A percentile compares a stretch with the other conserved stretches of the same genome.
These are phyloP conservation scores for Calcarius lapponicus DNA, from an alignment of 2,797 vertebrate genomes.

Conservation along the genomic window DNA sequence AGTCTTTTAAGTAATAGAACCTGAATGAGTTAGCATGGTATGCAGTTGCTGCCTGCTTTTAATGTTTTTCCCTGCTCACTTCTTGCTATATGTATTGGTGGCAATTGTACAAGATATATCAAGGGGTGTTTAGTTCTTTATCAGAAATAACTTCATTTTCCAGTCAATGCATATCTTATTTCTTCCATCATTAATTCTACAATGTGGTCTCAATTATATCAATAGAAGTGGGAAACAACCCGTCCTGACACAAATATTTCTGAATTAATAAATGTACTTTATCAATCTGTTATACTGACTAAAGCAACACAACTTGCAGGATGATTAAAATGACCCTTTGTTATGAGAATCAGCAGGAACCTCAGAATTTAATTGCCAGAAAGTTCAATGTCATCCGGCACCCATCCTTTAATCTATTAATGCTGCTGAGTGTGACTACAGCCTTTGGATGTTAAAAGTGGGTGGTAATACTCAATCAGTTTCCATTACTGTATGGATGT, in stretches of 20 bases:
- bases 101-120: slow-evolving; percentile 56
- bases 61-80: not conserved
- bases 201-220: slow-evolving; percentile 75
- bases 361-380: slow-evolving; percentile 71
- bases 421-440: not conserved
- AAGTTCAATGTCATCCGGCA: slow-evolving; percentile 73
- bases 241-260: slow-evolving; percentile 71
- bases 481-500: slow-evolving; percentile 28
- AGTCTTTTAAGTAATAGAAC: not conserved
- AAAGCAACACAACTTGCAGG: slow-evolving; percentile 71
- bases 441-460: slow-evolving; percentile 56
- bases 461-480: slow-evolving; percentile 9
- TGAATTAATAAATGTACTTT: slow-evolving; percentile 79
- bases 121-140: slow-evolving; percentile 70
- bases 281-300: slow-evolving; percentile 79
- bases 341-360: slow-evolving; percentile 65
- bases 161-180: slow-evolving; percentile 80
- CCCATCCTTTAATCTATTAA: slow-evolving; percentile 62
- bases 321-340: slow-evolving; percentile 81
- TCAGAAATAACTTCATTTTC: slow-evolving; percentile 80
- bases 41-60: not conserved
- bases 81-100: slow-evolving; percentile 38
- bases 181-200: slow-evolving; percentile 82
- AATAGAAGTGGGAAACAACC: slow-evolving; percentile 73
- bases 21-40: not conserved